Conservation (phyloP, 1,140 invertebrate genomes). For the Drosophila hydei region DNA sequence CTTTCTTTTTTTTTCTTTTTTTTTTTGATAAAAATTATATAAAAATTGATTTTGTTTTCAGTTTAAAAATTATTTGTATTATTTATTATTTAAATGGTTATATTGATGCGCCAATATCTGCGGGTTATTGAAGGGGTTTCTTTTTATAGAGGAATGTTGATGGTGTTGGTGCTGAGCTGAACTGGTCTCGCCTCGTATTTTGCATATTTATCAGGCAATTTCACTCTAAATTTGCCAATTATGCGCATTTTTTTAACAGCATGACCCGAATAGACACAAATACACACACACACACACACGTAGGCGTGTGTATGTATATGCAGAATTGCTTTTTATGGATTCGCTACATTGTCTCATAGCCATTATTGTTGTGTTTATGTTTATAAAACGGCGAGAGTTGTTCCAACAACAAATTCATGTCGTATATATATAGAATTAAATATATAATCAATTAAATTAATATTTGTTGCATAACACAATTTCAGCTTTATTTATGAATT, state of each 20-base stretch:
- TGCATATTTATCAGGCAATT: slow-evolving; percentile 74
- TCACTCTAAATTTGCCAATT: slow-evolving; percentile 76
- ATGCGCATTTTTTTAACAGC: slow-evolving; percentile 71
- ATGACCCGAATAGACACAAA: slow-evolving; percentile 66
- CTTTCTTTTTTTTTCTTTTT: not conserved
- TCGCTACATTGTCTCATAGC: slow-evolving; percentile 60
- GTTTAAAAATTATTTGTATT: too few species aligned
- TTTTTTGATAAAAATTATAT: not conserved
- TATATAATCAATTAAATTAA: too few species aligned
- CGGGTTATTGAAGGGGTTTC: not conserved
- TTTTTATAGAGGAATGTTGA: not conserved
- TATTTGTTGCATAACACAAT: too few species aligned
- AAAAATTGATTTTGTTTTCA: slow-evolving; percentile 20
- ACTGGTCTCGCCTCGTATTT: slow-evolving; percentile 39
- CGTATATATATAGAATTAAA: too few species aligned
- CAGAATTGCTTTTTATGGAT: slow-evolving; percentile 53
- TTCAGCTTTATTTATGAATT: too few species aligned
- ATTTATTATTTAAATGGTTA: slow-evolving; percentile 10
- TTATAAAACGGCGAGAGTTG: slow-evolving; percentile 38
- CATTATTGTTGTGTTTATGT: slow-evolving; percentile 46
- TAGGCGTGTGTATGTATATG: slow-evolving; percentile 1
- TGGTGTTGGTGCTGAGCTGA: slow-evolving; percentile 9
- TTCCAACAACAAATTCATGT: not conserved
- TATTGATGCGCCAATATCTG: slow-evolving; percentile 14
- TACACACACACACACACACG: slow-evolving; percentile 24